Evolutionary conservation across 2,888 invertebrate species (phyloP).

Genomic region (Azorinus chamasolen): DNA sequence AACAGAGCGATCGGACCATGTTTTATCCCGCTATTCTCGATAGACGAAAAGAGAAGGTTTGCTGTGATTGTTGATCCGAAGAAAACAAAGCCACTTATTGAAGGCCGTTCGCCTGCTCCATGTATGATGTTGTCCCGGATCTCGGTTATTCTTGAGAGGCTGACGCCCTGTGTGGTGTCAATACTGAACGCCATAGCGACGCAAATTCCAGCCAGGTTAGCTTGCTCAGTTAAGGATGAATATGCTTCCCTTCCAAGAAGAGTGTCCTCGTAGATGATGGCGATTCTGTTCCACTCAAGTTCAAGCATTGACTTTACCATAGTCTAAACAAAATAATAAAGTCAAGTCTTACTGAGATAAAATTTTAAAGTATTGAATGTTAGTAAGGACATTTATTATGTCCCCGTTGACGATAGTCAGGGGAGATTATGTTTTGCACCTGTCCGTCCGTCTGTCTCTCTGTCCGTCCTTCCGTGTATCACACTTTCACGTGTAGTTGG

Average conservation of each 20-base stretch:
- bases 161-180: slow-evolving; percentile 12
- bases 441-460: too few species aligned
- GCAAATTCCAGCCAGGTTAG: slow-evolving; percentile 50
- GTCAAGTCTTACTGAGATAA: too few species aligned
- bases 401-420: too few species aligned
- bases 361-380: too few species aligned
- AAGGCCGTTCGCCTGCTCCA: background rate
- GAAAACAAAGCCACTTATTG: slow-evolving; percentile 32
- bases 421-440: too few species aligned
- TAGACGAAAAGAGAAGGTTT: slow-evolving; percentile 16
- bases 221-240: slow-evolving; percentile 17
- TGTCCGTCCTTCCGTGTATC: too few species aligned
- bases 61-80: slow-evolving; percentile 25
- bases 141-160: slow-evolving; percentile 4
- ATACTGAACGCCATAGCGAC: slow-evolving; percentile 31
- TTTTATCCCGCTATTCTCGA: slow-evolving; percentile 12
- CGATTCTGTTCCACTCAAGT: slow-evolving; percentile 71
- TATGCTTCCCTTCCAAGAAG: slow-evolving; percentile 58
- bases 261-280: slow-evolving; percentile 65
- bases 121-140: slow-evolving; percentile 14
- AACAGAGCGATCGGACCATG: slow-evolving; percentile 29
- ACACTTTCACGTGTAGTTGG: too few species aligned
- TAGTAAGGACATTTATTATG: too few species aligned
- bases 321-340: too few species aligned
- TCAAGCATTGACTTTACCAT: slow-evolving; percentile 59